These are phyloP conservation scores for Saccostrea echinata DNA, from an alignment of 1,140 invertebrate species.

Conservation along the genomic window DNA sequence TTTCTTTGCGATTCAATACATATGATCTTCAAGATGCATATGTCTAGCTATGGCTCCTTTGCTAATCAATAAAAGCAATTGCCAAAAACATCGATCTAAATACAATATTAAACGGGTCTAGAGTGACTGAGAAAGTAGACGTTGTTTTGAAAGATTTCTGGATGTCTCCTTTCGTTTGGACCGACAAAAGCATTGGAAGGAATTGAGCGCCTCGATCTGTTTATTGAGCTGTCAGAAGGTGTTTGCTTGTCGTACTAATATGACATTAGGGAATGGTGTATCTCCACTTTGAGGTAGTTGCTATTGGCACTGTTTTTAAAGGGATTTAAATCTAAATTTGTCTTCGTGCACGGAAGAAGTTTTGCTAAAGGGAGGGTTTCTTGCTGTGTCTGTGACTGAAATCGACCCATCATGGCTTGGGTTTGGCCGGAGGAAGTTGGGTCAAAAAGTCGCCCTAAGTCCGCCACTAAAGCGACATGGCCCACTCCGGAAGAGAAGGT, in stretches of 20 bases:
- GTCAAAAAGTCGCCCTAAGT: background rate
- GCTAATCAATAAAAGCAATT: slow-evolving; percentile 24
- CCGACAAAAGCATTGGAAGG: slow-evolving; percentile 6
- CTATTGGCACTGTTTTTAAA: slow-evolving; percentile 39
- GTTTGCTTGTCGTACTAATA: slow-evolving; percentile 25
- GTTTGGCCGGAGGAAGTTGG: slow-evolving; percentile 17
- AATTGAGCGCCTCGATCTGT: slow-evolving; percentile 16
- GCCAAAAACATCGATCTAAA: slow-evolving; percentile 36
- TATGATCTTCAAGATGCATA: slow-evolving; percentile 9
- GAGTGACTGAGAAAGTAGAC: slow-evolving; percentile 24
- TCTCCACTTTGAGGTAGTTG: slow-evolving; percentile 25
- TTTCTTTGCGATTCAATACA: background rate
- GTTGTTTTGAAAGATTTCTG: background rate
- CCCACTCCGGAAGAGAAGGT: background rate
- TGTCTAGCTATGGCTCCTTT: background rate
- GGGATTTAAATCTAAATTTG: slow-evolving; percentile 29
- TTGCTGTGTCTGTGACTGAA: slow-evolving; percentile 15
- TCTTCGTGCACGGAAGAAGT: slow-evolving; percentile 26
- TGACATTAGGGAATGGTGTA: slow-evolving; percentile 12
- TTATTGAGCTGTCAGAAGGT: slow-evolving; percentile 27
- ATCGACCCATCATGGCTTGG: background rate
- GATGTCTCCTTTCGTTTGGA: slow-evolving; percentile 16
- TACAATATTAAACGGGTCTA: slow-evolving; percentile 17
- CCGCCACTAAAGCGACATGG: background rate
- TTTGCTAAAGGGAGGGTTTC: background rate